Conservation (phyloP, 2,113 vertebrate species). For the Mustelus asterias region DNA sequence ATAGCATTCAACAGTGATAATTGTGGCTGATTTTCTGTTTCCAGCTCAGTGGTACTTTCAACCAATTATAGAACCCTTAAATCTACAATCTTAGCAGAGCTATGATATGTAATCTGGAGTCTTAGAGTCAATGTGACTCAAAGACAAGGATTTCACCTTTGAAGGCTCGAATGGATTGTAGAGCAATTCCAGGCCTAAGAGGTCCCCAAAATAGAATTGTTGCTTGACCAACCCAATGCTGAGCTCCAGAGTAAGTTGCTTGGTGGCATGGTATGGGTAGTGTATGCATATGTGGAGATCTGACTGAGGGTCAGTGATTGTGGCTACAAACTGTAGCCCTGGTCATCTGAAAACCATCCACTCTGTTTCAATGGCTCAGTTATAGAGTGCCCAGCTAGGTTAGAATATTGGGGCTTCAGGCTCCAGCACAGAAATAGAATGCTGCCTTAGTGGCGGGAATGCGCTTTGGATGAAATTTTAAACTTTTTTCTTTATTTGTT, state of each 20-base stretch:
- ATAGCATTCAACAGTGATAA: neutral
- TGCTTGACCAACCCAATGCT: neutral
- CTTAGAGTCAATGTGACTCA: neutral
- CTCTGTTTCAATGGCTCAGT: neutral
- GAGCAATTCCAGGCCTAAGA: neutral
- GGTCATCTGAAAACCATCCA: neutral
- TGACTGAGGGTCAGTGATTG: neutral
- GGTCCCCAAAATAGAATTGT: neutral
- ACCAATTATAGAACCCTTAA: neutral
- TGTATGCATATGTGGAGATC: neutral
- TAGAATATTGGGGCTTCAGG: neutral
- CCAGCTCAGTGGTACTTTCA: neutral
- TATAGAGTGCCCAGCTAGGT: neutral
- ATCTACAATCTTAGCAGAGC: neutral
- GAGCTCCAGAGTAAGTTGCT: neutral
- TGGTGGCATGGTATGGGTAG: neutral
- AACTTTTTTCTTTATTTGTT: too few relatives aligned
- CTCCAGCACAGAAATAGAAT: neutral
- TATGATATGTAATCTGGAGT: neutral
- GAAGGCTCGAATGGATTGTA: neutral
- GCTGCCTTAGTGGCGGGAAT: neutral
- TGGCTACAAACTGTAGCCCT: neutral
- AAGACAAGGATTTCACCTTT: neutral
- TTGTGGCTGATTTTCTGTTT: neutral
- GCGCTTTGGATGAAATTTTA: neutral